These are phyloP conservation scores for Orthonevra nobilis DNA, from an alignment of 2,888 invertebrate genomes.

Conservation along the genomic window DNA sequence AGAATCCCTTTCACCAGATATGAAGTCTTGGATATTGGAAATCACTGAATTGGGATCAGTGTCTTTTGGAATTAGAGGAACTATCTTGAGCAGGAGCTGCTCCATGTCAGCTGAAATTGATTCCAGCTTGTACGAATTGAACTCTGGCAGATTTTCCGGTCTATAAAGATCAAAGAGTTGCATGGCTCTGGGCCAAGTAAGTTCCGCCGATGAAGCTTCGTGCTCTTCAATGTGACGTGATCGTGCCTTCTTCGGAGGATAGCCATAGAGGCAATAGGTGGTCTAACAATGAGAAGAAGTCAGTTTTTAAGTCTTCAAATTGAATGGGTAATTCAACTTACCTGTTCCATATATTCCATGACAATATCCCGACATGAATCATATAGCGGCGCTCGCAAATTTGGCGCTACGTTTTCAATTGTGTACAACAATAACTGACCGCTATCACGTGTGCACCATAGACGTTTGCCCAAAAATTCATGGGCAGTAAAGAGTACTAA, in stretches of 20 bases:
- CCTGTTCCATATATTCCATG: conserved; percentile 90
- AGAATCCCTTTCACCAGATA: conserved; percentile 83
- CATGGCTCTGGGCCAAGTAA: conserved; percentile 88
- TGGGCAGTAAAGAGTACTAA: conserved; percentile 90
- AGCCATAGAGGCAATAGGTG: conserved; percentile 91
- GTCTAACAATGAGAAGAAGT: conserved; percentile 79
- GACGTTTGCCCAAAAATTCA: conserved; percentile 89
- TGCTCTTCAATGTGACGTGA: conserved; percentile 82
- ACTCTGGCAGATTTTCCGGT: conserved; percentile 89
- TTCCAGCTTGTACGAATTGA: conserved; percentile 87
- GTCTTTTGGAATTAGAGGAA: conserved; percentile 85
- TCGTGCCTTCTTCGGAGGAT: conserved; percentile 86
- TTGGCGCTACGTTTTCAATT: conserved; percentile 87
- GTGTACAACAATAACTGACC: conserved; percentile 90
- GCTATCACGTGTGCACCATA: conserved; percentile 89
- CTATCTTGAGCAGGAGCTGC: conserved; percentile 86
- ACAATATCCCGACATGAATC: conserved; percentile 85
- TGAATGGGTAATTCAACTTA: conserved; percentile 26
- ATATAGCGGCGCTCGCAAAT: conserved; percentile 85
- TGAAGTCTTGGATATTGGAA: conserved; percentile 84
- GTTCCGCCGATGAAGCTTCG: conserved; percentile 84
- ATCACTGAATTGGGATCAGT: conserved; percentile 84
- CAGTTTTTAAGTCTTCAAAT: neutral
- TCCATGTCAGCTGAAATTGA: conserved; percentile 93
- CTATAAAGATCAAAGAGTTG: conserved; percentile 90